These are phyloP conservation scores for Agapornis roseicollis DNA, from an alignment of 2,113 vertebrate genomes.

Conservation along the genomic window DNA sequence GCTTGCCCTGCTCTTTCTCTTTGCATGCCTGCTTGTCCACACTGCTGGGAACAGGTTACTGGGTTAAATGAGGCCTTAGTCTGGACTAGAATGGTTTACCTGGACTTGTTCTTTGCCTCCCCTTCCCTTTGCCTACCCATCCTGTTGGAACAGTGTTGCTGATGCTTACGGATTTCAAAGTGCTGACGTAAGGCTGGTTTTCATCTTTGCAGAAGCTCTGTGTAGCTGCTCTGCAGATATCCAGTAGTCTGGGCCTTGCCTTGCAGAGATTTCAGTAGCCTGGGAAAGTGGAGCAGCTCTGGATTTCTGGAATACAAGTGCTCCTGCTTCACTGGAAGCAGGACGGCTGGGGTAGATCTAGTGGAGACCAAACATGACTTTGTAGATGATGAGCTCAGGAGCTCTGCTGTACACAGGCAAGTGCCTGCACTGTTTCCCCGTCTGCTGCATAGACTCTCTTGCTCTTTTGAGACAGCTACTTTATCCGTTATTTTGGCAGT, in stretches of 20 bases:
- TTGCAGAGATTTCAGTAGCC: not conserved
- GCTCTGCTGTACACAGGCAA: not conserved
- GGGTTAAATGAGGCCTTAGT: not conserved
- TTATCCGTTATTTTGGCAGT: conserved; percentile 23
- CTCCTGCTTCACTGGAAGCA: not conserved
- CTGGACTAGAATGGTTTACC: not conserved
- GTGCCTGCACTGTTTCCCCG: not conserved
- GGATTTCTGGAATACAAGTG: not conserved
- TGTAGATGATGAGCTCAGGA: not conserved
- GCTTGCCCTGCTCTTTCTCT: not conserved
- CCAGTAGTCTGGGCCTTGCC: not conserved
- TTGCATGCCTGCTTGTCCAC: not conserved
- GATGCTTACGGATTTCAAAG: not conserved
- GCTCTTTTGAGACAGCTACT: conserved; percentile 37
- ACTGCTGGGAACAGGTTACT: not conserved
- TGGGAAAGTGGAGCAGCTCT: not conserved
- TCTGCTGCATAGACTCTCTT: conserved; percentile 11
- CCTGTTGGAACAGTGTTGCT: not conserved
- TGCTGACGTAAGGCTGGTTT: not conserved
- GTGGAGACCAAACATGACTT: not conserved
- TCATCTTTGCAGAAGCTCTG: not conserved
- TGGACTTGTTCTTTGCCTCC: not conserved
- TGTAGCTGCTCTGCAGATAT: not conserved
- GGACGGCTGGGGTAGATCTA: not conserved
- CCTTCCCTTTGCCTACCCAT: not conserved